A percentile compares a stretch with the other conserved stretches of the same genome.
Conservation (phyloP, 2,888 invertebrate genomes). For the Drosophila trichaetosa region DNA sequence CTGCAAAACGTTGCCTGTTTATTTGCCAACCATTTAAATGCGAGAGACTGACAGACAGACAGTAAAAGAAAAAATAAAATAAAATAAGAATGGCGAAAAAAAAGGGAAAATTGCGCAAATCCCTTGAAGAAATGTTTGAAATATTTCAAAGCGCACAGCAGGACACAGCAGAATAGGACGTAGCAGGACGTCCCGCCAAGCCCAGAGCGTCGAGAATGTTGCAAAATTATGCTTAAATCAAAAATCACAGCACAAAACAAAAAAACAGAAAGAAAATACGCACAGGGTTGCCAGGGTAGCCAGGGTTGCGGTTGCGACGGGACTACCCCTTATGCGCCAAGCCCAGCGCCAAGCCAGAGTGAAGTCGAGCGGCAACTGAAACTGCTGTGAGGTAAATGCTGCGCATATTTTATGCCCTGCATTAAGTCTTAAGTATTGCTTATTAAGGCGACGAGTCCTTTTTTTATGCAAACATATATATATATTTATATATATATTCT, state of each 20-base stretch:
- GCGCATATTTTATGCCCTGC: constrained; percentile 77
- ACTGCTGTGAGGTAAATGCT: constrained; percentile 59
- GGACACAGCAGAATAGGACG: constrained; percentile 22
- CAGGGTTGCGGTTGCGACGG: constrained; percentile 35
- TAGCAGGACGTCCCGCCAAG: constrained; percentile 21
- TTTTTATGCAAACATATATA: constrained; percentile 13
- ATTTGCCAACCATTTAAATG: constrained; percentile 78
- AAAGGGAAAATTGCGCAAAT: constrained; percentile 69
- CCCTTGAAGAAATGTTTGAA: constrained; percentile 78
- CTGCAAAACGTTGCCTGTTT: constrained; percentile 66
- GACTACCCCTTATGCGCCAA: constrained; percentile 55
- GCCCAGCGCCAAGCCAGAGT: not conserved
- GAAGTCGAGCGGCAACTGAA: constrained; percentile 5
- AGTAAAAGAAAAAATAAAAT: constrained; percentile 21
- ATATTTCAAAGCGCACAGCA: constrained; percentile 68
- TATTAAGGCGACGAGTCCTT: constrained; percentile 60
- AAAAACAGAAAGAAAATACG: not conserved
- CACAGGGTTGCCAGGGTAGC: constrained; percentile 8
- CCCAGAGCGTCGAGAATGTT: constrained; percentile 39
- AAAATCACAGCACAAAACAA: constrained; percentile 67
- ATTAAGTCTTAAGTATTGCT: constrained; percentile 77
- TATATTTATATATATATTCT: not conserved
- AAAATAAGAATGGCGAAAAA: constrained; percentile 18
- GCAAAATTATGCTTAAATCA: constrained; percentile 80
- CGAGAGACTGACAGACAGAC: constrained; percentile 31